Conservation (phyloP, 2,113 vertebrate genomes). For the Gadus chalcogrammus region DNA sequence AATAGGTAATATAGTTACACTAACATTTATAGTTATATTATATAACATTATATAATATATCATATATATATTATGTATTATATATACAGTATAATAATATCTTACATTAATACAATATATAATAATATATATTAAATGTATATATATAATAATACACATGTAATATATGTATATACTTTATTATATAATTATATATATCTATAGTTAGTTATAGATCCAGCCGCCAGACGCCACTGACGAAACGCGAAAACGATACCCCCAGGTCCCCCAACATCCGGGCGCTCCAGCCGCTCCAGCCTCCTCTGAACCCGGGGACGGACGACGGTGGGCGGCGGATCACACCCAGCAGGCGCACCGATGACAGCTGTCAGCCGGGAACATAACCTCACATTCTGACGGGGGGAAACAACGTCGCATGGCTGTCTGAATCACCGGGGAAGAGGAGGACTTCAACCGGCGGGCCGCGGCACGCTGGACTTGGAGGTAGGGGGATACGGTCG, state of each 20-base stretch:
- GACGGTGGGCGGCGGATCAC: neutral
- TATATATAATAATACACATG: too few species aligned
- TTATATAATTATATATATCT: too few species aligned
- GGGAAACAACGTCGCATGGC: constrained; percentile 43
- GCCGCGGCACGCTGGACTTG: constrained; percentile 7
- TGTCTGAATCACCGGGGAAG: constrained; percentile 17
- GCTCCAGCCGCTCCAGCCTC: constrained; percentile 5
- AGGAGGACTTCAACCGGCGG: constrained; percentile 18
- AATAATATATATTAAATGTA: too few species aligned
- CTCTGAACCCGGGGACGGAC: constrained; percentile 4
- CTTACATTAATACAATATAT: too few species aligned
- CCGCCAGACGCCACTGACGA: neutral
- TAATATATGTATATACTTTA: too few species aligned
- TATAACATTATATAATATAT: too few species aligned
- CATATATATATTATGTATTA: too few species aligned
- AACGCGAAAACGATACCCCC: neutral
- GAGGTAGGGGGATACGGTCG: constrained; percentile 32
- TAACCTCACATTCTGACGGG: constrained; percentile 49
- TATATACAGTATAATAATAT: too few species aligned
- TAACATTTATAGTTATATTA: too few species aligned
- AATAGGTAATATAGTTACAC: too few species aligned
- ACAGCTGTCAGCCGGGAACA: constrained; percentile 67
- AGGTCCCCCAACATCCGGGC: constrained; percentile 60
- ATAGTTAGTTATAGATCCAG: too few species aligned
- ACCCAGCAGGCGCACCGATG: constrained; percentile 56